Percentiles rank a stretch among this genome's conserved stretches.
Conservation (phyloP, 2,888 invertebrate genomes). For the Netelia inedita region DNA sequence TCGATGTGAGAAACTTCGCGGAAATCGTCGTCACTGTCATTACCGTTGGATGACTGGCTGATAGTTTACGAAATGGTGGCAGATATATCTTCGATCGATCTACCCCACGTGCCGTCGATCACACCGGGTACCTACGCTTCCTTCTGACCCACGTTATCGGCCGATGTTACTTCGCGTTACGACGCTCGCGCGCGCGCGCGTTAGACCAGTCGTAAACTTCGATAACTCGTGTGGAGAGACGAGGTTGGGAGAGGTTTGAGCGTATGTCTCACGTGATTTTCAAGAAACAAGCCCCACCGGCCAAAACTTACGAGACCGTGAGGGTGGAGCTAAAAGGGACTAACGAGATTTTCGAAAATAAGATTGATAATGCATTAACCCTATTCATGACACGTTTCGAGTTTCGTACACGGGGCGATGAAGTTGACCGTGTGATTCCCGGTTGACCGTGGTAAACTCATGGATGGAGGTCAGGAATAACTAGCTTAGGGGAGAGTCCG, state of each 20-base stretch:
- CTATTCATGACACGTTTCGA: constrained; percentile 3
- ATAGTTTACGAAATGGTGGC: background rate
- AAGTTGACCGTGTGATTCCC: constrained; percentile 37
- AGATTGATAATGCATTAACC: constrained; percentile 48
- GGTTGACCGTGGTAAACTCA: constrained; percentile 36
- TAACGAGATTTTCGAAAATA: too few relatives aligned
- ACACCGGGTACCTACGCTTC: background rate
- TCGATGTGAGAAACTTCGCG: constrained; percentile 1
- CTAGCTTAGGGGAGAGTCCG: constrained; percentile 34
- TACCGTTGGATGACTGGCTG: constrained; percentile 4
- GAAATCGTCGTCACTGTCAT: constrained; percentile 8
- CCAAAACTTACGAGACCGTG: too few relatives aligned
- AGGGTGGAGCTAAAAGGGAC: too few relatives aligned
- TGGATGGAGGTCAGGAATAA: constrained; percentile 57
- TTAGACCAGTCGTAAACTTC: constrained; percentile 38
- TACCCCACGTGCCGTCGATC: constrained; percentile 38
- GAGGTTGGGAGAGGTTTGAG: background rate
- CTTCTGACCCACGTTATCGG: constrained; percentile 19
- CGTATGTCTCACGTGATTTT: too few relatives aligned
- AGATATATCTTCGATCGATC: constrained; percentile 3
- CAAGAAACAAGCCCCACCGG: too few relatives aligned
- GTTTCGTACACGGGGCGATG: background rate
- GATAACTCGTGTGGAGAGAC: constrained; percentile 23
- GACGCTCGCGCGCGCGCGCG: background rate
- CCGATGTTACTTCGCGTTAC: background rate